These are phyloP conservation scores for Bombylius discolor DNA, from an alignment of 2,888 invertebrate species.

Conservation along the genomic window DNA sequence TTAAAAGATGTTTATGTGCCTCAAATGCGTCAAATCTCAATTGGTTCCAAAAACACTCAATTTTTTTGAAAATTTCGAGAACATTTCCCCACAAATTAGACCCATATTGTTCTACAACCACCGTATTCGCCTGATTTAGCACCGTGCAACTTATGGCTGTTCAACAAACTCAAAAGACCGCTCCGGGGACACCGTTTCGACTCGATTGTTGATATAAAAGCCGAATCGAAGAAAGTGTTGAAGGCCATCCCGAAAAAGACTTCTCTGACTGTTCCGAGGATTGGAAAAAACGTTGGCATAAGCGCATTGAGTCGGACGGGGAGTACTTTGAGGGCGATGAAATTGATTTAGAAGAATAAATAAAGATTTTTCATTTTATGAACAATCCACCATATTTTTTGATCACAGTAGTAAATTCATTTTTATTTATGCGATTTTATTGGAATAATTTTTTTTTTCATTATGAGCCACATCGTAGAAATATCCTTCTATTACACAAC, in stretches of 20 bases:
- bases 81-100: too few species aligned
- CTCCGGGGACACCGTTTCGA: too few species aligned
- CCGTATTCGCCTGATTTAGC: neutral
- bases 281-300: constrained; percentile 20
- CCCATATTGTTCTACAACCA: neutral
- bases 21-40: too few species aligned
- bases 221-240: too few species aligned
- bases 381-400: neutral
- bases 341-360: constrained; percentile 7
- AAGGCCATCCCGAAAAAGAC: neutral
- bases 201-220: too few species aligned
- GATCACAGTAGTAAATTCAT: neutral
- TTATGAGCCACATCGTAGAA: too few species aligned
- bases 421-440: too few species aligned
- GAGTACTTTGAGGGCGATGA: constrained; percentile 16
- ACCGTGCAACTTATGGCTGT: neutral
- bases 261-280: constrained; percentile 16
- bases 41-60: neutral
- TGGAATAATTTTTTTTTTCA: too few species aligned
- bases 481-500: too few species aligned
- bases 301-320: constrained; percentile 14
- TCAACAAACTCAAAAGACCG: too few species aligned
- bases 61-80: too few species aligned
- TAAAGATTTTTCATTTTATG: neutral
- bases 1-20: too few species aligned